Percentiles rank a stretch among this genome's conserved stretches.
Conservation (phyloP, 2,888 invertebrate genomes). For the Oxycera nigricornis region DNA sequence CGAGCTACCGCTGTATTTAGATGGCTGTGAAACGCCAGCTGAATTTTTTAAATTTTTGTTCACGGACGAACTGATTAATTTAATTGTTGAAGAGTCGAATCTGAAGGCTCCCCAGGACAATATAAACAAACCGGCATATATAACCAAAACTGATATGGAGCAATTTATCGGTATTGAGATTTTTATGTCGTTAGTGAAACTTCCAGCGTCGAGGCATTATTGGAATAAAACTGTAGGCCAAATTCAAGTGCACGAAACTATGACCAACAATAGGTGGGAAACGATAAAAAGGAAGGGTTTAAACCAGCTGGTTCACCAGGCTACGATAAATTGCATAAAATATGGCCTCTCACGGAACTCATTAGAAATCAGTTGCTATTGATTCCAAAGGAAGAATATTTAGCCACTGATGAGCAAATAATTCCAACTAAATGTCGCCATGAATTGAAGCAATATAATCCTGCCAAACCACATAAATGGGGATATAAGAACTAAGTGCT, state of each 20-base stretch:
- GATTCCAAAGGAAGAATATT: conserved; percentile 50
- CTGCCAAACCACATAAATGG: conserved; percentile 56
- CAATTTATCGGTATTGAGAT: background rate
- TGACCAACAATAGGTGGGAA: conserved; percentile 43
- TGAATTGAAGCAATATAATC: conserved; percentile 54
- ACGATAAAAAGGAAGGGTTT: conserved; percentile 42
- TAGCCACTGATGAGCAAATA: conserved; percentile 55
- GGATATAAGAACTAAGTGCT: conserved; percentile 55
- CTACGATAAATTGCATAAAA: conserved; percentile 41
- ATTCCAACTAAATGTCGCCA: conserved; percentile 54
- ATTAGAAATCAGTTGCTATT: conserved; percentile 31
- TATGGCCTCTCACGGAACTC: conserved; percentile 33
- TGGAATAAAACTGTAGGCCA: too few species aligned
- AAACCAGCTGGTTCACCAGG: conserved; percentile 36
- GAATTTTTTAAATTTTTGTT: conserved; percentile 28
- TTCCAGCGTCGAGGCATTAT: too few species aligned
- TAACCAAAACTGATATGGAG: background rate
- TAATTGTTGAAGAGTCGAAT: too few species aligned
- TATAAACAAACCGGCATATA: background rate
- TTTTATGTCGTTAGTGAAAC: background rate
- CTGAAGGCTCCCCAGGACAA: too few species aligned
- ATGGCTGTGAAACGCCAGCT: conserved; percentile 13
- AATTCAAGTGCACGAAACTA: conserved; percentile 41
- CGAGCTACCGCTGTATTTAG: background rate
- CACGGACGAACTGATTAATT: conserved; percentile 1